phyloP scores from a whole-genome alignment of 2,888 invertebrate species.

The Ernsta delagoae region DNA sequence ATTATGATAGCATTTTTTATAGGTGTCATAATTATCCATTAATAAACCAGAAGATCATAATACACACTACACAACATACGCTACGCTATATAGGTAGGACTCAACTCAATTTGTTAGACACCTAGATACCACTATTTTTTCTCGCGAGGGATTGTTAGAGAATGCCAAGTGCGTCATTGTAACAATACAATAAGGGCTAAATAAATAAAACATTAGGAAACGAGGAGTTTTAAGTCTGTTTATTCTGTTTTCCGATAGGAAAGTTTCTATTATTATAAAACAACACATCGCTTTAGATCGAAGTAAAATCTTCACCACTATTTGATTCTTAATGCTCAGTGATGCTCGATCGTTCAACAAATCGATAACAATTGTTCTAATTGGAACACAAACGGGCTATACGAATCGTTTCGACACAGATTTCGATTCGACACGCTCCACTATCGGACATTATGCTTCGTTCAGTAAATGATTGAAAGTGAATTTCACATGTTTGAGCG shows the following conservation, averaged over 20 bases:
- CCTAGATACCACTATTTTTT: too few relatives aligned
- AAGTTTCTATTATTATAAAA: not conserved
- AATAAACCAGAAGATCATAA: too few relatives aligned
- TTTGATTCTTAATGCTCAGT: slow-evolving; percentile 41
- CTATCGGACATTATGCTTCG: slow-evolving; percentile 14
- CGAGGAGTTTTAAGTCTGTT: too few relatives aligned
- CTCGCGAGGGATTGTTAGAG: too few relatives aligned
- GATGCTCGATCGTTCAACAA: slow-evolving; percentile 46
- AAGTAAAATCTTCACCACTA: not conserved
- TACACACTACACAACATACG: too few relatives aligned
- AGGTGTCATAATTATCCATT: too few relatives aligned
- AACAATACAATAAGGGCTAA: too few relatives aligned
- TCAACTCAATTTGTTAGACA: not conserved
- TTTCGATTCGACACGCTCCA: slow-evolving; percentile 35
- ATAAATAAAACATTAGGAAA: too few relatives aligned
- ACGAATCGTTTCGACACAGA: slow-evolving; percentile 44
- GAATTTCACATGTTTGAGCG: slow-evolving; percentile 16
- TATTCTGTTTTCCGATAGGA: too few relatives aligned
- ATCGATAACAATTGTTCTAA: slow-evolving; percentile 50
- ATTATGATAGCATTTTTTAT: too few relatives aligned
- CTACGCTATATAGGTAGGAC: not conserved
- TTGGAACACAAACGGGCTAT: slow-evolving; percentile 46
- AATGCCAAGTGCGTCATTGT: too few relatives aligned
- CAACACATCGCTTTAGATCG: not conserved
- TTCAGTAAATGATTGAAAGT: slow-evolving; percentile 29